phyloP scores from a whole-genome alignment of 2,113 vertebrate genomes.

The Chaetura pelagica region DNA sequence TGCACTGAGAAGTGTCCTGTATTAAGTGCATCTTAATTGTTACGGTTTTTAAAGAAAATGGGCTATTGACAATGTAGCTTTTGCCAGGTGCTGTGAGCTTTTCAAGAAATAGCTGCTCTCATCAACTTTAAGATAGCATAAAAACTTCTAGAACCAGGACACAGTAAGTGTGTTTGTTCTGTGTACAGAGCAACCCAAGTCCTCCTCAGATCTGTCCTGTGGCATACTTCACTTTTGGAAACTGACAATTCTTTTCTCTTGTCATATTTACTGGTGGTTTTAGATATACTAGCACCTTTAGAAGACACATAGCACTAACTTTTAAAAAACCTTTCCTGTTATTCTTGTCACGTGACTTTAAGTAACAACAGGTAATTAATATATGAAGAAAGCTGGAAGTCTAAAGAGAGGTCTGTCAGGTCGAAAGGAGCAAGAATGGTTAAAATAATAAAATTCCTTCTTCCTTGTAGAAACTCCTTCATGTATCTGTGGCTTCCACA shows the following conservation, averaged over 20 bases:
- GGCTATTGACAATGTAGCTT: background rate
- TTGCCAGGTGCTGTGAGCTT: background rate
- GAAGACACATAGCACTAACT: background rate
- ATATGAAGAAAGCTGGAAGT: background rate
- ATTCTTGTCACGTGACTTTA: background rate
- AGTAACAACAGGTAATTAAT: background rate
- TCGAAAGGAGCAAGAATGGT: background rate
- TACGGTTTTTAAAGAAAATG: background rate
- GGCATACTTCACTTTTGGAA: background rate
- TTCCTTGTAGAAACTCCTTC: background rate
- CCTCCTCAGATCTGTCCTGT: background rate
- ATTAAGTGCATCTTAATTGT: background rate
- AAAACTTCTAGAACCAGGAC: background rate
- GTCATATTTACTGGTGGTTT: background rate
- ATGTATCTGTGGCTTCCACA: fast-evolving
- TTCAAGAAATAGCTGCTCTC: background rate
- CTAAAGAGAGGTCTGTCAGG: background rate
- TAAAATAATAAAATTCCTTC: background rate
- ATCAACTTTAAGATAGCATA: background rate
- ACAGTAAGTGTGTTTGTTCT: background rate
- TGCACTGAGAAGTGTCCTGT: background rate
- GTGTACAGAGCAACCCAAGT: background rate
- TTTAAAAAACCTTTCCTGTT: background rate
- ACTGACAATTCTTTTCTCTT: background rate
- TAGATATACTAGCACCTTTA: background rate